Base-by-base conservation (phyloP, 2,797 vertebrate genomes). In the Periparus ater region DNA sequence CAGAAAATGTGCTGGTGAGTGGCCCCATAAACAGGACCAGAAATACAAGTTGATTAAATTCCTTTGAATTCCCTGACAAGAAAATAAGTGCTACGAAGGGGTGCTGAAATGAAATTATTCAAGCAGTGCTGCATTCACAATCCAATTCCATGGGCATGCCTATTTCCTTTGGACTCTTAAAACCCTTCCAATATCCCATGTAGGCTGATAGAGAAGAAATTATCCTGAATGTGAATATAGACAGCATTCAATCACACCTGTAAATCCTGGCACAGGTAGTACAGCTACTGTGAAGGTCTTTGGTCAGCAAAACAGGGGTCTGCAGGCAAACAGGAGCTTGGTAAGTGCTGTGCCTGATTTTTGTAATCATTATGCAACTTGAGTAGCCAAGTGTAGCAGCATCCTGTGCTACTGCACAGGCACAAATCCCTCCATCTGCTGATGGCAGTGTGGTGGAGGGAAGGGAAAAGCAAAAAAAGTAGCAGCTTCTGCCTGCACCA, bases 151-250 rank as follows among this genome's bases (percentile, higher is more conserved):
- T 92, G 61, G 82, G n/a, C 62, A 42, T 86, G 6, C 40, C 50
- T 93, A 18, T 93, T 96, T 96, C 68, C 72, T 91, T 79, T 36
- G 42, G 44, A 48, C 40, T 83, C 89, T 74, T 51, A 63, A 95
- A 95, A 53, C 48, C 13, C 17, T 90, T 79, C 67, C 40, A 50
- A 36, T 88, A 67, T 25, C 74, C 48, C 58, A 54, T 14, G 40
- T 25, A 75, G 74, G 58, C 60, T 29, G 26, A 79, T 58, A 72
- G 20, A 89, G 66, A 95, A 74, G 4, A 73, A 90, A 92, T 78
- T 55, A 91, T 32, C 58, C 44, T 30, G 23, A 50, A 16, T 42
- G 32, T 78, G 78, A 85, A 68, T 62, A 12, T 1, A 77, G 21
- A 25, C 7, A 3, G 19, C 29, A 38, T 93, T 84, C 78, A 92